phyloP scores from a whole-genome alignment of 2,113 vertebrate genomes.

The Pluvialis apricaria region DNA sequence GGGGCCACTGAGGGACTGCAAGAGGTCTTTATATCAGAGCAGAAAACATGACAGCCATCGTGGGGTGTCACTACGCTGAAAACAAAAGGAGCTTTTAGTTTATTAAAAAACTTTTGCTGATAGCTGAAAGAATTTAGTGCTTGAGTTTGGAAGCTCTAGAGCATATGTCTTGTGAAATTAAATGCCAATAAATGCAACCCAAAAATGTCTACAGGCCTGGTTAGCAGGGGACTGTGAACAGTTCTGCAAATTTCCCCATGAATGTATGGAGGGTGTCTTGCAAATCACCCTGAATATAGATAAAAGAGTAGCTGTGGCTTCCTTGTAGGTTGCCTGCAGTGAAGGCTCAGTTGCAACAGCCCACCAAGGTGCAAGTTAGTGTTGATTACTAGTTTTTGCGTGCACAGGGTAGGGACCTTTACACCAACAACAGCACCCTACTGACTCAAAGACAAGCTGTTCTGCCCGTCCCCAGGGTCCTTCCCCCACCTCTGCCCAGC shows the following conservation, averaged over 20 bases:
- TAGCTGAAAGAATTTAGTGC: neutral
- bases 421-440: neutral
- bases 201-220: neutral
- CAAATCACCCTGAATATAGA: neutral
- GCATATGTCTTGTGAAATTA: neutral
- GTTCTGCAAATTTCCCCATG: neutral
- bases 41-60: neutral
- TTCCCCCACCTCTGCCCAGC: neutral
- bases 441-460: neutral
- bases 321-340: neutral
- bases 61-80: neutral
- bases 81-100: neutral
- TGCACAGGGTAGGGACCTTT: neutral
- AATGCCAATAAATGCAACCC: neutral
- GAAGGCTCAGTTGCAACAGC: neutral
- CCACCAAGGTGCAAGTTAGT: accelerated
- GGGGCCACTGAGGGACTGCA: neutral
- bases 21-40: neutral
- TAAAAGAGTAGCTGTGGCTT: neutral
- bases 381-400: neutral
- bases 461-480: too few relatives aligned
- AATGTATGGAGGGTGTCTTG: neutral
- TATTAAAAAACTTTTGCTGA: neutral
- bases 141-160: neutral
- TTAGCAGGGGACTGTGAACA: neutral